Conservation (phyloP, 2,113 vertebrate genomes). For the Dasyornis broadbenti region DNA sequence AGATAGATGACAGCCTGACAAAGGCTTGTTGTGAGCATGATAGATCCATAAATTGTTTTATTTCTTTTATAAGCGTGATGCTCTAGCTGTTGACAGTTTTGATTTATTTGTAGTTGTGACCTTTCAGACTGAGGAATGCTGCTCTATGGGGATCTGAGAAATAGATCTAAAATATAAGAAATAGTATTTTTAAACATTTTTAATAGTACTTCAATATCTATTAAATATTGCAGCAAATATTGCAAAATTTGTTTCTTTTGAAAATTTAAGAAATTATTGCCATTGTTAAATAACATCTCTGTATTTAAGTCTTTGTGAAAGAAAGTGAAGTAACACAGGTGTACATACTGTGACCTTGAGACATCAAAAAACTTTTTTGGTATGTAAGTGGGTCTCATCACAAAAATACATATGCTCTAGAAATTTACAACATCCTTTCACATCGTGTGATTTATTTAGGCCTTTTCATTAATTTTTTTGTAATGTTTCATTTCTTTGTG, state of each 20-base stretch:
- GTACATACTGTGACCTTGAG: not conserved
- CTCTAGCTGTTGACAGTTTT: not conserved
- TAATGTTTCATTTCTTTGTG: not conserved
- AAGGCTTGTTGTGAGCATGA: not conserved
- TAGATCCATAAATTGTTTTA: not conserved
- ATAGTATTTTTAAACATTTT: not conserved
- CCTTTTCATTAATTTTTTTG: not conserved
- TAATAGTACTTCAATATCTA: not conserved
- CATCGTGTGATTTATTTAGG: not conserved
- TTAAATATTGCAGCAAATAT: not conserved
- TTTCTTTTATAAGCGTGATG: not conserved
- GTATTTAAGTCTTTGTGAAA: not conserved
- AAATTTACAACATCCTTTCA: not conserved
- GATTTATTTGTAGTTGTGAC: constrained; percentile 7
- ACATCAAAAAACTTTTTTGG: not conserved
- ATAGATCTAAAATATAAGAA: not conserved
- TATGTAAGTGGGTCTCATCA: not conserved
- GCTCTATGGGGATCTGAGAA: not conserved
- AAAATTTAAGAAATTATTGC: not conserved
- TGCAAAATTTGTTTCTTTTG: not conserved
- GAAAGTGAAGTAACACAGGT: not conserved
- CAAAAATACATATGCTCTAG: not conserved
- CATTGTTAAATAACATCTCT: not conserved
- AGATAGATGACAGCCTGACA: not conserved
- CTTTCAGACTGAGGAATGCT: not conserved